These are phyloP conservation scores for Enoplosus armatus DNA, from an alignment of 2,797 vertebrate species.

Conservation along the genomic window DNA sequence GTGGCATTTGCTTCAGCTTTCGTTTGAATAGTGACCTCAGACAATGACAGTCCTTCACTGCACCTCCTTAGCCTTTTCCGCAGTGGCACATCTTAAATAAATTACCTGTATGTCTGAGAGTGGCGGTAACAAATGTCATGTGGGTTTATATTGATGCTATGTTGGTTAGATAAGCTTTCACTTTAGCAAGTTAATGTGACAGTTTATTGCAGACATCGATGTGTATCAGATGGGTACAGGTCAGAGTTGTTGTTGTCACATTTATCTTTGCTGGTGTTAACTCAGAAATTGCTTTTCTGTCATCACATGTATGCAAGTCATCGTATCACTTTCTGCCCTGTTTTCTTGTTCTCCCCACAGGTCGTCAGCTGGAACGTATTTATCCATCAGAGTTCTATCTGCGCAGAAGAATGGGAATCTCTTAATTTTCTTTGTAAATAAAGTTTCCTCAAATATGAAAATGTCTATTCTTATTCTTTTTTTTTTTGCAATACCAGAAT, in stretches of 20 bases:
- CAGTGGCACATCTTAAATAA: constrained; percentile 39
- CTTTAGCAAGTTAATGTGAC: constrained; percentile 65
- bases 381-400: constrained; percentile 73
- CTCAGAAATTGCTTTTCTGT: constrained; percentile 73
- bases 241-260: constrained; percentile 63
- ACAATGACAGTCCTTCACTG: constrained; percentile 35
- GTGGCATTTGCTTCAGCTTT: constrained; percentile 46
- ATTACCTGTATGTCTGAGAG: constrained; percentile 49
- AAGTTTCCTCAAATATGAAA: constrained; percentile 79
- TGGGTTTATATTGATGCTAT: constrained; percentile 40
- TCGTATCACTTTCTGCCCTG: constrained; percentile 37
- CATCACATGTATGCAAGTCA: constrained; percentile 44
- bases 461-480: background rate
- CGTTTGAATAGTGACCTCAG: constrained; percentile 40
- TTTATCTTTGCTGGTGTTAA: constrained; percentile 63
- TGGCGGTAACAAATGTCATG: constrained; percentile 50
- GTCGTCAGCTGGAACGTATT: constrained; percentile 77
- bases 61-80: constrained; percentile 36
- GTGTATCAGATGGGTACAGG: constrained; percentile 53
- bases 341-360: constrained; percentile 77
- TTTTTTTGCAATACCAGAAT: background rate
- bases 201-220: constrained; percentile 66
- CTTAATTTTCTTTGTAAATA: constrained; percentile 91
- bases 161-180: constrained; percentile 61
- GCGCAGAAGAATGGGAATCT: constrained; percentile 78